Base-by-base conservation (phyloP, 2,888 invertebrate genomes). In the Seira musarum region DNA sequence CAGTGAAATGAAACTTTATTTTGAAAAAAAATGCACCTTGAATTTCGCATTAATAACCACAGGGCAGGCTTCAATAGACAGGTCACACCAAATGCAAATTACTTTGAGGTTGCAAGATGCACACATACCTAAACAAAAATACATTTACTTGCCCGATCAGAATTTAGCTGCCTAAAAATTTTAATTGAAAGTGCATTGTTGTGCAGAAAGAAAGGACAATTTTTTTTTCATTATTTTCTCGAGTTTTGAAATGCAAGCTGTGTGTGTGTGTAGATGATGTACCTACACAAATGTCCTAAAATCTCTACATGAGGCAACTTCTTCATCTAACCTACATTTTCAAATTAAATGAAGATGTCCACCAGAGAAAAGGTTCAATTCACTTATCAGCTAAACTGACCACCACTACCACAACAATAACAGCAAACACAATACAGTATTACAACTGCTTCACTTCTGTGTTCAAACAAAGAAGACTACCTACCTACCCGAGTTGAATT, bases 401-500 rank as follows among this genome's bases (percentile, higher is more conserved):
- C 21, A 21, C 25, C 21, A 68, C 19, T n/a, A 63, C 24, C 21
- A n/a, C 21, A 13, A 5, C 19, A 1, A 6, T 5, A n/a, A 65
- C 35, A 24, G 30, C 24, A 19, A 1, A 2, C 21, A 10, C 61
- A 24, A 30, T 30, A 63, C 6, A 3, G 30, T 6, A 30, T 24
- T 24, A 65, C 30, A 71, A 40, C 30, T 8, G 24, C 30, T 30
- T 30, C 30, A 30, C 30, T 30, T 5, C 30, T 30, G n/a, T 68
- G n/a, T 40, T 30, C 3, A 30, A 30, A 30, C 30, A 8, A 49
- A n/a, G 49, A 13, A 13, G 49, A n/a, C 53, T 22, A 24, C 21
- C 46, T 19, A 61, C 21, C 22, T 72, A 72, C 64, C 35, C 73
- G 71, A 8, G 22, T 68, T 68, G 78, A 79, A 72, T 79, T 76